These are phyloP conservation scores for Vollenhovia emeryi DNA, from an alignment of 1,140 invertebrate genomes.

Conservation along the genomic window DNA sequence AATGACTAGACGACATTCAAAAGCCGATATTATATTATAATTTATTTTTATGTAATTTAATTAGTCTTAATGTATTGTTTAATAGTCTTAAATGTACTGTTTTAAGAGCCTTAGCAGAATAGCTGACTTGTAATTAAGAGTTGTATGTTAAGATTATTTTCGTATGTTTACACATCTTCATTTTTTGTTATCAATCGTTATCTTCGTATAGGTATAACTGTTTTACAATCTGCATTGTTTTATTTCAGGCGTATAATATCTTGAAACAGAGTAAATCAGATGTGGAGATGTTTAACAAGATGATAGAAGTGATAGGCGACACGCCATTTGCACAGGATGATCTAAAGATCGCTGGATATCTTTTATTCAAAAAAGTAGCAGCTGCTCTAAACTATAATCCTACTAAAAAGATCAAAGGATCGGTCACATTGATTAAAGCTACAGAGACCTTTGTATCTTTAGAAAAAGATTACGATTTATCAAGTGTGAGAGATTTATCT, in stretches of 20 bases:
- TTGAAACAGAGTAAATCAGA: slow-evolving; percentile 85
- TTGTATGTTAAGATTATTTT: too few relatives aligned
- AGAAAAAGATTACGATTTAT: slow-evolving; percentile 93
- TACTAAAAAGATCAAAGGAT: slow-evolving; percentile 87
- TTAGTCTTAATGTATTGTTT: too few relatives aligned
- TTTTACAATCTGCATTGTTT: slow-evolving; percentile 7
- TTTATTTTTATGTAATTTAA: too few relatives aligned
- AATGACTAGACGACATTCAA: too few relatives aligned
- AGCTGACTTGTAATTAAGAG: too few relatives aligned
- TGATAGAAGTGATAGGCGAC: slow-evolving; percentile 85
- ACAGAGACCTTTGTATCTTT: slow-evolving; percentile 91
- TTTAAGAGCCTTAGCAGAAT: too few relatives aligned
- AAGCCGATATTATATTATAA: too few relatives aligned
- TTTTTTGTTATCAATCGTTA: too few relatives aligned
- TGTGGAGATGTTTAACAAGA: slow-evolving; percentile 86
- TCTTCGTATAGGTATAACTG: too few relatives aligned
- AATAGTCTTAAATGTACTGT: too few relatives aligned
- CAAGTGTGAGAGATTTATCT: slow-evolving; percentile 86
- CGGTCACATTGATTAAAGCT: slow-evolving; percentile 92
- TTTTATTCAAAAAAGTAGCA: slow-evolving; percentile 92
- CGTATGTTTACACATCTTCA: too few relatives aligned
- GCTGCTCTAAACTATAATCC: slow-evolving; percentile 91
- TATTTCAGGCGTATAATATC: slow-evolving; percentile 84
- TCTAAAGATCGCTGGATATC: slow-evolving; percentile 88
- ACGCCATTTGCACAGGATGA: slow-evolving; percentile 85